phyloP scores from a whole-genome alignment of 2,888 invertebrate species.

The Rhyacophila evoluta region DNA sequence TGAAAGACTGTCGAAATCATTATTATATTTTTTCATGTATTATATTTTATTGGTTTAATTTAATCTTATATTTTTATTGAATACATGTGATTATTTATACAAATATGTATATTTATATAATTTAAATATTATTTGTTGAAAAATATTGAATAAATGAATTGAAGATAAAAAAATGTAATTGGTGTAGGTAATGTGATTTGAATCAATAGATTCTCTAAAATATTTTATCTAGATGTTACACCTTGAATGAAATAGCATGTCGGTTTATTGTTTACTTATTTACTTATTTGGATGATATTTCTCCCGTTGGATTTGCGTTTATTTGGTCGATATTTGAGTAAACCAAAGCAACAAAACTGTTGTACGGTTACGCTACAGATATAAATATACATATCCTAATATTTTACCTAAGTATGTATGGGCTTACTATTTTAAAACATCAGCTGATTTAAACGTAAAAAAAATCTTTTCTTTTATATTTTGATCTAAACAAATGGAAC shows the following conservation, averaged over 20 bases:
- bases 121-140: too few relatives aligned
- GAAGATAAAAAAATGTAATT: too few relatives aligned
- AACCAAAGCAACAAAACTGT: slow-evolving; percentile 9
- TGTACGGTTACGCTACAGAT: not conserved
- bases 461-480: too few relatives aligned
- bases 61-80: too few relatives aligned
- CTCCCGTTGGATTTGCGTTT: not conserved
- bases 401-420: too few relatives aligned
- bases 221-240: not conserved
- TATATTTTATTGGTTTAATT: too few relatives aligned
- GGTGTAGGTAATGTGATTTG: too few relatives aligned
- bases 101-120: too few relatives aligned
- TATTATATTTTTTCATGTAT: too few relatives aligned
- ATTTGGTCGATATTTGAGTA: not conserved
- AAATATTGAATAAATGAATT: too few relatives aligned
- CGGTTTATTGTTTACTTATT: not conserved
- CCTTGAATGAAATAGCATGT: slow-evolving; percentile 1
- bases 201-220: not conserved
- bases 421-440: not conserved
- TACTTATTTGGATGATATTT: slow-evolving; percentile 7
- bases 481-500: too few relatives aligned
- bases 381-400: not conserved
- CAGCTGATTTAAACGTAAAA: not conserved
- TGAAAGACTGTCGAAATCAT: not conserved
- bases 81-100: too few relatives aligned